Conservation (phyloP, 2,797 vertebrate genomes). For the Aselliscus stoliczkanus region DNA sequence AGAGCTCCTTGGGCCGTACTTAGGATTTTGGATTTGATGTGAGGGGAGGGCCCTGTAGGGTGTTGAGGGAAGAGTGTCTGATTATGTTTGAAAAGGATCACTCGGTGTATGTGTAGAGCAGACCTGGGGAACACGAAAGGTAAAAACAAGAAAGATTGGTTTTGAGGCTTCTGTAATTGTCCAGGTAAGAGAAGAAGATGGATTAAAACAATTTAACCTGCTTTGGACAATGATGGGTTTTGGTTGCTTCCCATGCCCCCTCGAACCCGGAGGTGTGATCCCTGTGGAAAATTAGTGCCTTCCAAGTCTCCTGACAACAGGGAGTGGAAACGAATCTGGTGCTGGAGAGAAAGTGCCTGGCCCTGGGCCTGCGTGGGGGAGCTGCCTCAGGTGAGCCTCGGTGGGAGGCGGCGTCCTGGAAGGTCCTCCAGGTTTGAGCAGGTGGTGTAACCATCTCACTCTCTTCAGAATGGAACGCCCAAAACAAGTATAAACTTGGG, state of each 20-base stretch:
- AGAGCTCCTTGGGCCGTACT: not conserved
- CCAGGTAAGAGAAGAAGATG: not conserved
- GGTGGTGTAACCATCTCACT: not conserved
- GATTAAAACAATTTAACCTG: not conserved
- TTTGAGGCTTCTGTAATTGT: not conserved
- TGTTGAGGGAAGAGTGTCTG: not conserved
- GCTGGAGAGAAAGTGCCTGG: not conserved
- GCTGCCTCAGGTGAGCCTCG: not conserved
- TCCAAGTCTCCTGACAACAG: not conserved
- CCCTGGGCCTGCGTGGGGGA: too few relatives aligned
- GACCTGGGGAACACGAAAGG: not conserved
- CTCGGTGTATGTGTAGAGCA: not conserved
- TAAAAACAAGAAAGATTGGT: not conserved
- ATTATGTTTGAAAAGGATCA: not conserved
- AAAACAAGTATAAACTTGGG: not conserved
- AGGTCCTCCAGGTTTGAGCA: not conserved
- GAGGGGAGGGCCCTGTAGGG: not conserved
- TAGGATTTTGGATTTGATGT: not conserved
- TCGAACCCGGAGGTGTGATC: not conserved
- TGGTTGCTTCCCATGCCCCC: not conserved
- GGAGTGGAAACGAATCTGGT: not conserved
- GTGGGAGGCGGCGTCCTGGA: not conserved
- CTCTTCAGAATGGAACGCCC: not conserved
- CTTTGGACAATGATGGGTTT: not conserved
- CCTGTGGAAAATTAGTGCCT: not conserved